Conservation (phyloP, 2,888 invertebrate genomes). For the Dynastes tityus region DNA sequence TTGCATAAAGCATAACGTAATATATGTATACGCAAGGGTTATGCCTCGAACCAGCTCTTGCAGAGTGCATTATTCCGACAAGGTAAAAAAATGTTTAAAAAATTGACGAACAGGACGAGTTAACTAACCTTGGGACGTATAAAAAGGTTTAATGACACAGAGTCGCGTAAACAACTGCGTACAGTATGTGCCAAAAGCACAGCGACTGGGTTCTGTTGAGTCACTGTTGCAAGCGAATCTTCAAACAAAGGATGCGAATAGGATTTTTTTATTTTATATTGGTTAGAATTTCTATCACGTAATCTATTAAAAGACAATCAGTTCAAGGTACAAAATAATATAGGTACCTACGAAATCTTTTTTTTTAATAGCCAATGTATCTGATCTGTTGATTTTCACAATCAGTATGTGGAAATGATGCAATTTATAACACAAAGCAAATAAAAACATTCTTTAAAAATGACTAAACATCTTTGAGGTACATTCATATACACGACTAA, state of each 20-base stretch:
- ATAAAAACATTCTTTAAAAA: too few species aligned
- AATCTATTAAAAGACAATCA: too few species aligned
- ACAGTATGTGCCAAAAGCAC: constrained; percentile 33
- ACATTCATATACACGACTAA: too few species aligned
- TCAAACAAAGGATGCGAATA: background rate
- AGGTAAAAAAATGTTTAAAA: constrained; percentile 45
- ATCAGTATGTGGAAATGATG: too few species aligned
- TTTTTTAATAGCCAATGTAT: too few species aligned
- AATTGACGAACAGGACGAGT: constrained; percentile 46
- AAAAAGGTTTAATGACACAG: constrained; percentile 47
- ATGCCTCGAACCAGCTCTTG: constrained; percentile 17
- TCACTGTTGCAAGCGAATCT: background rate
- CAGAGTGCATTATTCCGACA: constrained; percentile 46
- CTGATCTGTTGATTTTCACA: too few species aligned
- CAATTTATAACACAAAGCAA: too few species aligned
- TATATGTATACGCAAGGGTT: constrained; percentile 32
- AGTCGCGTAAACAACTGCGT: constrained; percentile 43
- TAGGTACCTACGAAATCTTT: too few species aligned
- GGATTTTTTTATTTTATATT: background rate
- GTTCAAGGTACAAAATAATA: too few species aligned
- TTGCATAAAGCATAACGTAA: constrained; percentile 47
- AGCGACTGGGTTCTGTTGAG: background rate
- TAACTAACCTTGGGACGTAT: constrained; percentile 47
- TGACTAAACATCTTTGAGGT: too few species aligned
- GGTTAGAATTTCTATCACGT: too few species aligned